These are phyloP conservation scores for Cheilosia scutellata DNA, from an alignment of 2,888 invertebrate genomes.

Conservation along the genomic window DNA sequence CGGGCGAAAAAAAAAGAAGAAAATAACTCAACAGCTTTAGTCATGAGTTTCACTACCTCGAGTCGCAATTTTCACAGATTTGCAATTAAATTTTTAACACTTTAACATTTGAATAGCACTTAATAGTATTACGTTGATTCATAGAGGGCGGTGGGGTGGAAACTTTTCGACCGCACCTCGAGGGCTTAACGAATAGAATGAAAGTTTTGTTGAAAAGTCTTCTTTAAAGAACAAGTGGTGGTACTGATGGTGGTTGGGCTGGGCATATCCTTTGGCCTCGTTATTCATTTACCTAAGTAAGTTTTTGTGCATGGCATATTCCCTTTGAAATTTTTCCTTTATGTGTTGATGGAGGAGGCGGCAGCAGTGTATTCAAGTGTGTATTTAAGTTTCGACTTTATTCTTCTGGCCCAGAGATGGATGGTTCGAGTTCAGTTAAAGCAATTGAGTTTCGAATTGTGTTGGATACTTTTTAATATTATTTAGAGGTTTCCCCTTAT, in stretches of 20 bases:
- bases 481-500: slow-evolving; percentile 62
- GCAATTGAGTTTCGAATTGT: slow-evolving; percentile 66
- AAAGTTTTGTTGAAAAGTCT: slow-evolving; percentile 69
- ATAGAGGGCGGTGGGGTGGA: slow-evolving; percentile 43
- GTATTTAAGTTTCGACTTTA: slow-evolving; percentile 67
- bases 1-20: neutral
- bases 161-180: slow-evolving; percentile 71
- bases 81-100: slow-evolving; percentile 72
- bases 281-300: slow-evolving; percentile 72
- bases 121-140: slow-evolving; percentile 70
- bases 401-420: slow-evolving; percentile 32
- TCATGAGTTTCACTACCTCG: neutral
- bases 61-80: slow-evolving; percentile 51
- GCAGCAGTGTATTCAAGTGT: slow-evolving; percentile 16
- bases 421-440: slow-evolving; percentile 17
- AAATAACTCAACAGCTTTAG: neutral
- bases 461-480: slow-evolving; percentile 67
- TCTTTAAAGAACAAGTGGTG: slow-evolving; percentile 34
- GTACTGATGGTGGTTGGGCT: neutral
- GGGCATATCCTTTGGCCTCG: slow-evolving; percentile 52
- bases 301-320: slow-evolving; percentile 16
- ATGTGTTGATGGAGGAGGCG: slow-evolving; percentile 27
- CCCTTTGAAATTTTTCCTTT: slow-evolving; percentile 46
- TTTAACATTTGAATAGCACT: slow-evolving; percentile 71
- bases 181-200: slow-evolving; percentile 68